A percentile compares a stretch with the other conserved stretches of the same genome.
phyloP scores from a whole-genome alignment of 2,113 vertebrate genomes.

The Perognathus longimembris region DNA sequence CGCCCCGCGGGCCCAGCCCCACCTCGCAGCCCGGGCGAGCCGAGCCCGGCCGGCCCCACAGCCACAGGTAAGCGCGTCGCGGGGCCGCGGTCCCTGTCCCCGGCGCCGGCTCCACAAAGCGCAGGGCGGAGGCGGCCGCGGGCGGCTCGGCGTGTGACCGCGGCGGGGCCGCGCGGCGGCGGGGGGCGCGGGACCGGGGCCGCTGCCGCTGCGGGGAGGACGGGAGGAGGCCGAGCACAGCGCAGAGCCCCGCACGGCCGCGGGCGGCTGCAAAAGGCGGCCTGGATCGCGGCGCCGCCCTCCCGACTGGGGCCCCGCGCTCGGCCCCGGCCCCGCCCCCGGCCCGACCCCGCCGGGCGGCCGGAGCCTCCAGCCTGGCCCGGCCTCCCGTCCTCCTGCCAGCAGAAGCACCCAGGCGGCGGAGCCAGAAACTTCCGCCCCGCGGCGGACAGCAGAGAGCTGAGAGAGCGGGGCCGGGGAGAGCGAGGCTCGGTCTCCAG shows the following conservation, averaged over 20 bases:
- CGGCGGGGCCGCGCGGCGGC: conserved; percentile 78
- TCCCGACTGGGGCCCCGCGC: background rate
- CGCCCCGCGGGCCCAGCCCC: conserved; percentile 36
- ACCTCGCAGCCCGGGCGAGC: conserved; percentile 22
- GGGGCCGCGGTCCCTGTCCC: conserved; percentile 87
- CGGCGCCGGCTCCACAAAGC: conserved; percentile 93
- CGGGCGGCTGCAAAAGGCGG: conserved; percentile 92
- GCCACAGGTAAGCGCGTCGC: conserved; percentile 81
- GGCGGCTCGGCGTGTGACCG: conserved; percentile 93
- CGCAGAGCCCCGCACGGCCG: conserved; percentile 61
- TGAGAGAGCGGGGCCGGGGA: no score
- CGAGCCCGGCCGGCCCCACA: conserved; percentile 8
- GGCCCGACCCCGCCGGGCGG: background rate
- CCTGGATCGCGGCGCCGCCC: conserved; percentile 85
- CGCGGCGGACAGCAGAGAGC: background rate
- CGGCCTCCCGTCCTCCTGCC: background rate
- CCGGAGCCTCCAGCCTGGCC: background rate
- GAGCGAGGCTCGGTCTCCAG: no score
- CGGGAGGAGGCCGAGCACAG: conserved; percentile 71
- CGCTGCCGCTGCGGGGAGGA: background rate
- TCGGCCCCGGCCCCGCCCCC: background rate
- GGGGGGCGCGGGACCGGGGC: conserved; percentile 82
- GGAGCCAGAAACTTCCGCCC: conserved; percentile 65
- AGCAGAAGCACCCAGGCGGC: background rate
- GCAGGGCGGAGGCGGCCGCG: conserved; percentile 84